These are phyloP conservation scores for Loriculus beryllinus DNA, from an alignment of 2,797 vertebrate genomes.

Conservation along the genomic window DNA sequence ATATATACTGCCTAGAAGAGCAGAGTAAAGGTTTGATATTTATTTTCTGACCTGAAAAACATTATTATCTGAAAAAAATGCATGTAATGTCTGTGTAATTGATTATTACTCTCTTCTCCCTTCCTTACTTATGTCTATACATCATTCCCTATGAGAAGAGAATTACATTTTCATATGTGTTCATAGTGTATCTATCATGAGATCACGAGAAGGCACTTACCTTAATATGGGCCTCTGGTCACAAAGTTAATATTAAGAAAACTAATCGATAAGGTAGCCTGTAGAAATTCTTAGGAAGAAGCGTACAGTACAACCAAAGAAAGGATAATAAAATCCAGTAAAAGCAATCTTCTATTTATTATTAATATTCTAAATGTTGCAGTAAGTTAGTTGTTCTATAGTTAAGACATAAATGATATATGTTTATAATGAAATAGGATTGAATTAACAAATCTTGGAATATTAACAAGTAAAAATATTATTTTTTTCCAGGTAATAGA, in stretches of 20 bases:
- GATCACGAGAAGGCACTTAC: not conserved
- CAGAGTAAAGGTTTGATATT: not conserved
- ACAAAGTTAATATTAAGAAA: not conserved
- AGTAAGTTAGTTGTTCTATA: not conserved
- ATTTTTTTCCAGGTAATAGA: not conserved
- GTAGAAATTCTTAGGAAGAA: not conserved
- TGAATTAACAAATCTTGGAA: not conserved
- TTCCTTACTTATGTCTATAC: not conserved
- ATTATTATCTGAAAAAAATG: not conserved
- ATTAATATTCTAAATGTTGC: not conserved
- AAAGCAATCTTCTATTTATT: not conserved
- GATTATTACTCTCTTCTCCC: not conserved
- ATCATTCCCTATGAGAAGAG: not conserved
- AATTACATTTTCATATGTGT: not conserved
- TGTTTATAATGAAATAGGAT: not conserved
- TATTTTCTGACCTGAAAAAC: not conserved
- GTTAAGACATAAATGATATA: not conserved
- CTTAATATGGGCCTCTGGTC: not conserved
- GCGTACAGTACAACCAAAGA: not conserved
- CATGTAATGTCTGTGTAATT: not conserved
- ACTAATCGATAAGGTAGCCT: not conserved
- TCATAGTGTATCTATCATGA: not conserved
- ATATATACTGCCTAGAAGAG: not conserved
- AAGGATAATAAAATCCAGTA: not conserved
- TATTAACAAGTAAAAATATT: not conserved